These are phyloP conservation scores for Furnarius figulus DNA, from an alignment of 2,113 vertebrate species.

Conservation along the genomic window DNA sequence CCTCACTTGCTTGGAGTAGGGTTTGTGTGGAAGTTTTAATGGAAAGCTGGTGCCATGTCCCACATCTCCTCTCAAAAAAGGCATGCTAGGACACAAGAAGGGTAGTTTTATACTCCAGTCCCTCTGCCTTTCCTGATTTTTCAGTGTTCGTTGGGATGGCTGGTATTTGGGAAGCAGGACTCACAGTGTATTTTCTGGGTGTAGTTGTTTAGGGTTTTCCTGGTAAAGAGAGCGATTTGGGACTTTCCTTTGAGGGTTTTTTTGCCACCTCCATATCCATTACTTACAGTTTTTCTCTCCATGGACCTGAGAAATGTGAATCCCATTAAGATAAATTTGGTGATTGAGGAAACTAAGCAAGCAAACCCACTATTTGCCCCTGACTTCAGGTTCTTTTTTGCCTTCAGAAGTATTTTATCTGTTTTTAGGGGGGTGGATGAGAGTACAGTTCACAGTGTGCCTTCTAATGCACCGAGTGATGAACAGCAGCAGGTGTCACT, in stretches of 20 bases:
- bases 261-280: not conserved
- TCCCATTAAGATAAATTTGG: not conserved
- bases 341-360: not conserved
- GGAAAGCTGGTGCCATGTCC: not conserved
- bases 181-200: not conserved
- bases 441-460: not conserved
- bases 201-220: not conserved
- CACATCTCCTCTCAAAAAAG: not conserved
- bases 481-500: not conserved
- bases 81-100: not conserved
- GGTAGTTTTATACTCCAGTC: not conserved
- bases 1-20: not conserved
- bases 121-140: not conserved
- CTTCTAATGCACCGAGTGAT: not conserved
- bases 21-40: not conserved
- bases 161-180: not conserved
- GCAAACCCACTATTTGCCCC: not conserved
- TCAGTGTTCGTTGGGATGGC: not conserved
- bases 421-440: not conserved
- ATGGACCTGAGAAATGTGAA: not conserved
- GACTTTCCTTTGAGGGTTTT: not conserved
- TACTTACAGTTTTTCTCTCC: not conserved
- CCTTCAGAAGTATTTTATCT: not conserved
- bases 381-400: not conserved
- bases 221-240: not conserved